Base-by-base conservation (phyloP, 2,888 invertebrate genomes). In the Hartigia nigra region DNA sequence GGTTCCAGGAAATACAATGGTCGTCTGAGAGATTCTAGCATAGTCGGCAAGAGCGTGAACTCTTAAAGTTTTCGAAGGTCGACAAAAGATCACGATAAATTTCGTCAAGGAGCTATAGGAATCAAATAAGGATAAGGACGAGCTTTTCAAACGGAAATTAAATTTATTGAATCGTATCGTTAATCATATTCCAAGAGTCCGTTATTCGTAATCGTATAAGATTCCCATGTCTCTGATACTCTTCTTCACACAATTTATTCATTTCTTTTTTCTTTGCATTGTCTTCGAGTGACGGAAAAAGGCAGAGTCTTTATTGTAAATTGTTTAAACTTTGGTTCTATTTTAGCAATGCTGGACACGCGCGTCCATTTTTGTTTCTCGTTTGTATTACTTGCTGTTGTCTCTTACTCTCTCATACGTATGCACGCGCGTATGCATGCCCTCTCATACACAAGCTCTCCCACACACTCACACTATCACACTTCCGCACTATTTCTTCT, bases 221-320 rank as follows among this genome's bases (percentile, higher is more conserved):
- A 32, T 32, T 70, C 11, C 14, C 72, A 1, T 70, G 72, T 70
- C 31, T 31, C 32, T 5, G 72, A 39, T 23, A 39, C 23, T 39
- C 39, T 14, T 32, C 72, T 23, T 70, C 72, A 70, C 31, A 70
- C 31, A 70, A 70, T 31, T 32, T 70, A 0, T 39, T 23, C 39
- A 23, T 23, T 31, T 32, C 31, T 70, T 14, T 12, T 12, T 14
- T 14, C 31, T 70, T 70, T 70, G 31, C 72, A 31, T 70, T 70
- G 72, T 70, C 39, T 70, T 70, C 72, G 31, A 31, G 5, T 31
- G 72, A 32, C 14, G 32, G 31, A 32, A 70, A 39, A 78, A 78
- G 78, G 78, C 78, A 78, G 78, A 78, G 76, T 76, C 72, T 69
- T 78, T 78, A 78, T 78, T 78, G 76, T 76, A 78, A 76, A 78